Evolutionary conservation across 2,113 vertebrate genomes (phyloP).

Genomic region (Talpa occidentalis): DNA sequence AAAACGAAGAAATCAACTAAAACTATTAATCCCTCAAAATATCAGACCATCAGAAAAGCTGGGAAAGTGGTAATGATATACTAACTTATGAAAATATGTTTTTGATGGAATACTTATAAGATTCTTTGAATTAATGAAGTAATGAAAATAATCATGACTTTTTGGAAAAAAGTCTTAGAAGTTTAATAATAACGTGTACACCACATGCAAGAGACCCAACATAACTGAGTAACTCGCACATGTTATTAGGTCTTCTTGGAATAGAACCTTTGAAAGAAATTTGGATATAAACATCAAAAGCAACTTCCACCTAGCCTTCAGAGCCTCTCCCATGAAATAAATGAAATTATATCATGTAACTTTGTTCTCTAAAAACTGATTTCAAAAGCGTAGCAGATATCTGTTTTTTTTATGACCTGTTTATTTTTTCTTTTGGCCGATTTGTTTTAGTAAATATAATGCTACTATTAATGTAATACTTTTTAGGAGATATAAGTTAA

Average conservation of each 20-base stretch:
- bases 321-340: neutral
- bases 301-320: too few relatives aligned
- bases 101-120: constrained; percentile 24
- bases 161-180: too few relatives aligned
- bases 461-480: neutral
- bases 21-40: constrained; percentile 93
- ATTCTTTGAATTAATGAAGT: constrained; percentile 17
- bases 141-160: neutral
- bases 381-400: neutral
- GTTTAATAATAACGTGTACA: too few relatives aligned
- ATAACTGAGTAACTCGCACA: too few relatives aligned
- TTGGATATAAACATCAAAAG: too few relatives aligned
- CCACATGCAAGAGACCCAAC: too few relatives aligned
- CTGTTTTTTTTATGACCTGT: neutral
- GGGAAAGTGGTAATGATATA: constrained; percentile 95
- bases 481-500: neutral
- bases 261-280: too few relatives aligned
- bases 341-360: constrained; percentile 16
- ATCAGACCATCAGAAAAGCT: constrained; percentile 98
- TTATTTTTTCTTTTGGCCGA: constrained; percentile 17
- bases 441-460: constrained; percentile 34
- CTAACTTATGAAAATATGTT: constrained; percentile 47
- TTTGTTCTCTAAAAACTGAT: neutral
- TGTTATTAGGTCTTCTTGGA: too few relatives aligned
- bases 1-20: constrained; percentile 97